These are phyloP conservation scores for Petrosia ficiformis DNA, from an alignment of 37 sponge, comb jelly and placozoan species.

Conservation along the genomic window DNA sequence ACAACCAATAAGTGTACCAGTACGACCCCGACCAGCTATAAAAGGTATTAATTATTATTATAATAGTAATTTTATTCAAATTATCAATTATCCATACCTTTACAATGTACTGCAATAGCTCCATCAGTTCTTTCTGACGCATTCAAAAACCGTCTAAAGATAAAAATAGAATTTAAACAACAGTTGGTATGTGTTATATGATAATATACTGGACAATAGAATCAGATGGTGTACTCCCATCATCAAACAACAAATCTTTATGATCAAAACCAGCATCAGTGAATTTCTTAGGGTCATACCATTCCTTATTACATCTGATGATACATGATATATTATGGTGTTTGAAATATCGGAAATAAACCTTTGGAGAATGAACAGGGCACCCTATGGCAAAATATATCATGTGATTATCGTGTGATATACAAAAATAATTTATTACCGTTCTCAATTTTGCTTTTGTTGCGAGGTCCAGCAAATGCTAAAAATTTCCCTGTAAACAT, in stretches of 20 bases:
- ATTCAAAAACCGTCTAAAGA: constrained; percentile 75
- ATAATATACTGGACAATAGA: constrained; percentile 69
- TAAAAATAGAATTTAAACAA: too few species aligned
- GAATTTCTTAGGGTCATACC: constrained; percentile 93
- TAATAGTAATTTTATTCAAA: not conserved
- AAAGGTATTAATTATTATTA: not conserved
- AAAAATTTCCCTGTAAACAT: constrained; percentile 84
- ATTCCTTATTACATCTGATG: constrained; percentile 82
- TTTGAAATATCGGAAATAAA: constrained; percentile 90
- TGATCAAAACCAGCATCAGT: constrained; percentile 95
- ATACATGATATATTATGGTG: constrained; percentile 85
- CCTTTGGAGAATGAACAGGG: constrained; percentile 91
- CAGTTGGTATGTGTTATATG: not conserved
- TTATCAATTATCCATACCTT: constrained; percentile 58
- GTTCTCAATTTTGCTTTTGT: constrained; percentile 86
- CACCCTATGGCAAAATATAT: constrained; percentile 53
- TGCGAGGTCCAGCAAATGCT: constrained; percentile 97
- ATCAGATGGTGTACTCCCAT: constrained; percentile 88
- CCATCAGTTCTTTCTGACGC: constrained; percentile 77
- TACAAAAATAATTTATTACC: constrained; percentile 34
- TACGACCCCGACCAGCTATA: constrained; percentile 96
- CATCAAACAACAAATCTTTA: constrained; percentile 89
- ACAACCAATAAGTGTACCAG: constrained; percentile 93
- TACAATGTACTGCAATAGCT: constrained; percentile 95
- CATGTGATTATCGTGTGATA: too few species aligned